A percentile compares a stretch with the other conserved stretches of the same genome.
phyloP scores from a whole-genome alignment of 2,888 invertebrate species.

The Cerceris rybyensis region DNA sequence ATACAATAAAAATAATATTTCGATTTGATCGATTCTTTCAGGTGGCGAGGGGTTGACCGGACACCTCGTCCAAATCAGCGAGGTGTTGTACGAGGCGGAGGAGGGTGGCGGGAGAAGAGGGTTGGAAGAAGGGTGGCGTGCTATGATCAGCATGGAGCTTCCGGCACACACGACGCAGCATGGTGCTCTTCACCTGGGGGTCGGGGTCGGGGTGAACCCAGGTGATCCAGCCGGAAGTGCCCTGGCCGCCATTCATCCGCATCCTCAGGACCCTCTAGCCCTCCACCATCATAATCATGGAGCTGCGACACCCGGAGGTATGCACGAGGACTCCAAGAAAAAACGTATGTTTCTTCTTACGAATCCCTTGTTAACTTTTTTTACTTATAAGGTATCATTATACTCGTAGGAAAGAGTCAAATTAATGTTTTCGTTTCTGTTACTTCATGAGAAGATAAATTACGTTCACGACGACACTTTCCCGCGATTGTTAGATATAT shows the following conservation, averaged over 20 bases:
- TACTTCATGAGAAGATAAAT: neutral
- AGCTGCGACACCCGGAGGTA: conserved; percentile 78
- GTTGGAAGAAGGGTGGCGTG: conserved; percentile 75
- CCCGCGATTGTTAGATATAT: conserved; percentile 32
- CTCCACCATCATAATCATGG: conserved; percentile 79
- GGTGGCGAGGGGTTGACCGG: conserved; percentile 57
- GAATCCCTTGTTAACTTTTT: conserved; percentile 64
- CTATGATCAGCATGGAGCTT: conserved; percentile 81
- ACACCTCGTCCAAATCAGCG: conserved; percentile 73
- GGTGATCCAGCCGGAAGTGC: conserved; percentile 77
- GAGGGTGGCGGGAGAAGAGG: conserved; percentile 72
- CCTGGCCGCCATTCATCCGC: conserved; percentile 77
- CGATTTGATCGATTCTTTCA: conserved; percentile 19
- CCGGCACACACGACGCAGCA: conserved; percentile 79
- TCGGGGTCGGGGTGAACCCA: conserved; percentile 75
- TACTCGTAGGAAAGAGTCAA: conserved; percentile 36
- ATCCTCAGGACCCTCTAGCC: conserved; percentile 77
- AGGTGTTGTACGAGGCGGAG: conserved; percentile 71
- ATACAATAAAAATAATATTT: neutral
- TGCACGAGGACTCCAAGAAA: conserved; percentile 80
- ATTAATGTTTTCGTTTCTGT: neutral
- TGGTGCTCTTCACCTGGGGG: conserved; percentile 77
- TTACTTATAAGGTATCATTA: conserved; percentile 9
- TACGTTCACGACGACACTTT: conserved; percentile 13
- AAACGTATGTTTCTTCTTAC: conserved; percentile 80